These are phyloP conservation scores for Poeciliopsis infans DNA, from an alignment of 2,797 vertebrate species.

Conservation along the genomic window DNA sequence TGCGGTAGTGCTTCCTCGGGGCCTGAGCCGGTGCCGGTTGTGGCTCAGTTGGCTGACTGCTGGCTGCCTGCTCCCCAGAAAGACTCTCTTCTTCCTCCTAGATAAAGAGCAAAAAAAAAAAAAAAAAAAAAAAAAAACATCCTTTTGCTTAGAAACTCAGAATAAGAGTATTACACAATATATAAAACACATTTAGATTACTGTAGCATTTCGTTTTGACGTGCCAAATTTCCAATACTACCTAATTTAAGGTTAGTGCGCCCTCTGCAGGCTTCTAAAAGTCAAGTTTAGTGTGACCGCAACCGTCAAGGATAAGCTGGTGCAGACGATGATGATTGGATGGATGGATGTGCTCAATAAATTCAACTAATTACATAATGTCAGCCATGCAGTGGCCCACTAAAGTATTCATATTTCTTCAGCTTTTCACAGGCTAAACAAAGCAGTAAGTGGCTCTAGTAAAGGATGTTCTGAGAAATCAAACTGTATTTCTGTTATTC, in stretches of 20 bases:
- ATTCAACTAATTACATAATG: neutral
- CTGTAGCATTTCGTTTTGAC: neutral
- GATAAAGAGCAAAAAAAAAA: conserved; percentile 2
- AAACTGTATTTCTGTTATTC: neutral
- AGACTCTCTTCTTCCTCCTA: conserved; percentile 92
- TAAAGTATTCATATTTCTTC: neutral
- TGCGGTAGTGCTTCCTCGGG: conserved; percentile 94
- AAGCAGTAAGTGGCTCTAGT: neutral
- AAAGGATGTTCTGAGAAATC: too few relatives aligned
- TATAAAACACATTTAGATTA: neutral
- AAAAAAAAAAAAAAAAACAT: conserved; percentile 10
- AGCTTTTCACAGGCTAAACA: neutral
- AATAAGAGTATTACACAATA: neutral
- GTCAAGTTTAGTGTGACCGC: neutral
- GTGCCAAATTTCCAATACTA: neutral
- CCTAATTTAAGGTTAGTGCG: neutral
- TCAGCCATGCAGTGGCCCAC: neutral
- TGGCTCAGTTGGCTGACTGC: conserved; percentile 86
- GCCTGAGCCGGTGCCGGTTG: conserved; percentile 86
- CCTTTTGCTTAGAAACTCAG: neutral
- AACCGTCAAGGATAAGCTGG: neutral
- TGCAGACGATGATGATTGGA: neutral
- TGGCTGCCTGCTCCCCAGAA: conserved; percentile 86
- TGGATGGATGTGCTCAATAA: neutral
- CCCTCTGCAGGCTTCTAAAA: neutral